Conservation (phyloP, 2,797 vertebrate genomes). For the Neostethus bicornis region DNA sequence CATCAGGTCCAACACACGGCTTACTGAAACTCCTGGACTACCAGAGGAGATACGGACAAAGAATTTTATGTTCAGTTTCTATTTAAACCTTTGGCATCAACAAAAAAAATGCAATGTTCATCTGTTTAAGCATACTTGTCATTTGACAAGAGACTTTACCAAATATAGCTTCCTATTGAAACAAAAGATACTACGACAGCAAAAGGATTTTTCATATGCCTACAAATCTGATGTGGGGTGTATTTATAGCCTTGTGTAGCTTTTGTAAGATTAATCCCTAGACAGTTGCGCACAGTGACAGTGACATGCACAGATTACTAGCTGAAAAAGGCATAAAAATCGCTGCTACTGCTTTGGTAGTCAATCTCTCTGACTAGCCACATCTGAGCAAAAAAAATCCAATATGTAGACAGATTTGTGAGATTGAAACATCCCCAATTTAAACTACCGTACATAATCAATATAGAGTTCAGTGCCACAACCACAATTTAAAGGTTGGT, state of each 20-base stretch:
- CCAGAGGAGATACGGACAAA: conserved; percentile 6
- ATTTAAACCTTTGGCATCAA: background rate
- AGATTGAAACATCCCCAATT: conserved; percentile 31
- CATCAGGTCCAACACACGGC: conserved; percentile 27
- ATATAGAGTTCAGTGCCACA: conserved; percentile 32
- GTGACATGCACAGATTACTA: conserved; percentile 3
- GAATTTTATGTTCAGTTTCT: conserved; percentile 7
- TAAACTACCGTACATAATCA: conserved; percentile 45
- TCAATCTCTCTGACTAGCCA: background rate
- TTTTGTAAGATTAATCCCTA: background rate
- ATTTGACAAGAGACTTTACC: background rate
- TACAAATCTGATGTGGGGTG: conserved; percentile 2
- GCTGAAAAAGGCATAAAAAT: background rate
- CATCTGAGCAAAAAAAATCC: conserved; percentile 4
- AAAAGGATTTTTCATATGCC: background rate
- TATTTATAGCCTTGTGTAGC: background rate
- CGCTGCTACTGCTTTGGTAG: background rate
- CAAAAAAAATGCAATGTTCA: background rate
- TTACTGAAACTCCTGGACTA: conserved; percentile 28
- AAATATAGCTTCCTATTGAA: background rate
- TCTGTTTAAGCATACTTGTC: background rate
- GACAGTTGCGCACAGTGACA: background rate
- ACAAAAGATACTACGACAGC: background rate
- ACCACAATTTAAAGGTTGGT: conserved; percentile 60
- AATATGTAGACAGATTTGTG: conserved; percentile 5